Base-by-base conservation (phyloP, 2,113 vertebrate species). In the Chinchilla lanigera region DNA sequence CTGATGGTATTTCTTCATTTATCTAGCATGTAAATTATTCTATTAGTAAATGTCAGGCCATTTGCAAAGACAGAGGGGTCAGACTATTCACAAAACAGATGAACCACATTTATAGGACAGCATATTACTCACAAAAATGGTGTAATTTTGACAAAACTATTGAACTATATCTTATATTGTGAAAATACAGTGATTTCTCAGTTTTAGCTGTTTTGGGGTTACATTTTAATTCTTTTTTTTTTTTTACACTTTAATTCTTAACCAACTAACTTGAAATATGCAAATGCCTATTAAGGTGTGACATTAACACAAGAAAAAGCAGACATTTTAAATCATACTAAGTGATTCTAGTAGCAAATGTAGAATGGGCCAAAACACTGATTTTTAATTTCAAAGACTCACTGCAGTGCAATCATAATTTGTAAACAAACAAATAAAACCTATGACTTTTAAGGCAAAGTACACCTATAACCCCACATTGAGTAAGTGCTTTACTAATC, bases 211-310 rank as follows among this genome's bases (percentile, higher is more conserved):
- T 47, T 12, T 33, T 77, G 83, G 54, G 13, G 7, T 73, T 81
- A 65, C 3, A 94, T 87, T 81, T 93, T 95, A 5, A 88, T n/a
- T 95, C 54, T 73, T 83, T n/a, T n/a, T n/a, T n/a, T n/a, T n/a
- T n/a, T n/a, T n/a, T 73, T 81, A 65, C 3, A 94, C 85, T 81
- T 93, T 95, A 5, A 88, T n/a, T 95, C 54, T 73, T 83, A 71
- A 50, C 24, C 30, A 69, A 30, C 80, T 73, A 94, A 56, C 1
- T 83, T 22, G 92, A 89, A 67, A 85, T 90, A 77, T 56, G 24
- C 7, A 83, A 86, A 63, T 13, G 4, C 17, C 47, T 16, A 7
- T 83, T 90, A 69, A 52, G 50, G 44, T 69, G 3, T 52, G 41
- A 47, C 38, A n/a, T n/a, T 91, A 91, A 19, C 9, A 78, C 3